Evolutionary conservation across 2,888 invertebrate species (phyloP), one percentile per base, ranked within the genome.

Genomic region (Dinocampus coccinellae): DNA sequence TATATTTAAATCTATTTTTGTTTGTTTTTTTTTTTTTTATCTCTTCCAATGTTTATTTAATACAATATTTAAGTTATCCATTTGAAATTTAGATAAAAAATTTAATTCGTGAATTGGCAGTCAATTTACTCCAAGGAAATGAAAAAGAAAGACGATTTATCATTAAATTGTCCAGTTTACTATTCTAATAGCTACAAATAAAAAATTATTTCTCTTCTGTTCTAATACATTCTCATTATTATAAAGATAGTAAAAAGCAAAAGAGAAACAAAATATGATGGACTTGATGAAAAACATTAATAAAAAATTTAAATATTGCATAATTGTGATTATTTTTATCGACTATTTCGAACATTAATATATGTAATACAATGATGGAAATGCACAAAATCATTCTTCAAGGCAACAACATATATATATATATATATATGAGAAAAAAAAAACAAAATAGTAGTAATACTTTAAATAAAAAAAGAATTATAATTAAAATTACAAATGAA

Each of bases 291-390:
- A 47, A 47, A 7, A 16, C 3, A 16, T 4, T 6, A n/a, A 39
- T n/a, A 69, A 64, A 69, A 57, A 36, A 47, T 1, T 10, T 24
- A 47, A 58, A 39, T 20, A 58, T n/a, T 26, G 24, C 26, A 26
- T 16, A n/a, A 11, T 29, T 26, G 13, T 57, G 29, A 29, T 26
- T 16, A 57, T 29, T 26, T 26, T 57, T 26, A 57, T 16, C 20
- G 34, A 34, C 34, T 34, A 60, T 60, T 7, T 57, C 26, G 29
- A 57, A 33, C 3, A 26, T n/a, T 9, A 60, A 9, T 11, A 34
- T 33, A 16, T 47, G 16, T 60, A 34, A 34, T 16, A 60, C 20
- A 10, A 33, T 16, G 9, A 33, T 7, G 7, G 20, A 42, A n/a
- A 62, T 22, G 47, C 34, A 60, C 34, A 34, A 60, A 47, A 11